A percentile compares a stretch with the other conserved stretches of the same genome.
Conservation (phyloP, 1,140 invertebrate species). For the Agrilus planipennis region DNA sequence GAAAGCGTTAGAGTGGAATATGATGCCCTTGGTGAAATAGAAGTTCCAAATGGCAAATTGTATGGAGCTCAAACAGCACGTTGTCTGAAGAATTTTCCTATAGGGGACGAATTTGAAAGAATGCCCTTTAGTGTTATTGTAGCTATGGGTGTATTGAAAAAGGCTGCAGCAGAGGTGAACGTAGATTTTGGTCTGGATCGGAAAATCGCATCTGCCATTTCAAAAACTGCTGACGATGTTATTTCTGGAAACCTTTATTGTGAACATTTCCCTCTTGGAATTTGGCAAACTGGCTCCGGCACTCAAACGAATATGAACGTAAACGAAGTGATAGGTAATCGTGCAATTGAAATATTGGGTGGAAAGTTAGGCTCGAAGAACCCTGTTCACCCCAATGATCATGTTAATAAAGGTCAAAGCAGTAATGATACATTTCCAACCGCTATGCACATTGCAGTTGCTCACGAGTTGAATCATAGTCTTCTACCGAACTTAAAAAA, state of each 20-base stretch:
- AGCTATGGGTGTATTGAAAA: slow-evolving; percentile 95
- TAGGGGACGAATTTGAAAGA: slow-evolving; percentile 80
- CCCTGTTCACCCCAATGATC: slow-evolving; percentile 98
- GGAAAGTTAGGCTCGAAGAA: slow-evolving; percentile 85
- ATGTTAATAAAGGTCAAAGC: slow-evolving; percentile 98
- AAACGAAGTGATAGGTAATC: slow-evolving; percentile 92
- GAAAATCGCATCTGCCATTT: slow-evolving; percentile 81
- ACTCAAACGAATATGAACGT: slow-evolving; percentile 99
- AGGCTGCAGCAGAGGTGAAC: slow-evolving; percentile 93
- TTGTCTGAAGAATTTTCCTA: slow-evolving; percentile 94
- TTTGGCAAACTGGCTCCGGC: slow-evolving; percentile 98
- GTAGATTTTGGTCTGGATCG: slow-evolving; percentile 83
- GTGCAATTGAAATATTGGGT: slow-evolving; percentile 91
- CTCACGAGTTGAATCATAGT: slow-evolving; percentile 73
- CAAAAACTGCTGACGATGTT: slow-evolving; percentile 89
- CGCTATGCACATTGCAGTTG: slow-evolving; percentile 97
- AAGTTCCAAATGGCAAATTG: slow-evolving; percentile 85
- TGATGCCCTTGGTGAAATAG: slow-evolving; percentile 90
- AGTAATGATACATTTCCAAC: slow-evolving; percentile 99
- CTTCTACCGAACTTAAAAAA: slow-evolving; percentile 67
- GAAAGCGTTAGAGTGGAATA: slow-evolving; percentile 54
- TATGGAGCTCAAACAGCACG: slow-evolving; percentile 96
- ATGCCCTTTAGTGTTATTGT: slow-evolving; percentile 58
- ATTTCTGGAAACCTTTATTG: slow-evolving; percentile 87
- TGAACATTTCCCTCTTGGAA: slow-evolving; percentile 95